Evolutionary conservation across 2,113 vertebrate genomes (phyloP), one percentile per base, ranked within the genome.

Genomic region (Smithornis capensis): DNA sequence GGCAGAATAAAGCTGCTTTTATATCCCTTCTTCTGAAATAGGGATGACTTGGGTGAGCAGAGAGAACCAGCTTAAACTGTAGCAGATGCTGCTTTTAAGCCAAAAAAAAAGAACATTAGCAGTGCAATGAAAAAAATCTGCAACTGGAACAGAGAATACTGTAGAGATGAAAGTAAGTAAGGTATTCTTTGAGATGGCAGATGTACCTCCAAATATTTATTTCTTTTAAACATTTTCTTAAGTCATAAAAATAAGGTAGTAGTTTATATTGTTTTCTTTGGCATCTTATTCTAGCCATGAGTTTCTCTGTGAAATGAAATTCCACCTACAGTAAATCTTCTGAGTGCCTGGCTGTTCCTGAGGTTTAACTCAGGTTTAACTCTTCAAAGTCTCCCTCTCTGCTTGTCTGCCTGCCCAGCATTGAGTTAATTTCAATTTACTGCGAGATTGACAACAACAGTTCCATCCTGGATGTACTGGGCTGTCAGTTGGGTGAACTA

Each of bases 361-460:
- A 89, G 12, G n/a, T 75, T 96, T 95, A 96, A 96, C 92, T 83
- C 83, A 89, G 12, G n/a, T 75, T 96, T 95, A 96, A 96, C 92
- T 83, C 83, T 92, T 92, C 53, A 49, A 76, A 28, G 29, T 42
- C 65, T 84, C 27, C 2, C 12, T 96, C 31, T 50, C 25, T 78
- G 49, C 37, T 94, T 52, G 44, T 78, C 76, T 81, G n/a, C 14
- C 33, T 71, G 25, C 10, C 13, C 40, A 83, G 10, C 14, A 60
- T 1, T 3, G 10, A 50, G 5, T 59, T 57, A 69, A 53, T 92
- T 83, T 12, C 47, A 74, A 11, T 9, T 33, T 21, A 29, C 24
- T 75, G 28, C 2, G 5, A 80, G 53, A 73, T 19, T 53, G 55
- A 37, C 19, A 55, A 45, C 33, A 91, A 17, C 21, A 25, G 11